Percentiles rank a stretch among this genome's conserved stretches.
These are phyloP conservation scores for Stegodyphus mimosarum DNA, from an alignment of 1,140 invertebrate genomes.

Conservation along the genomic window DNA sequence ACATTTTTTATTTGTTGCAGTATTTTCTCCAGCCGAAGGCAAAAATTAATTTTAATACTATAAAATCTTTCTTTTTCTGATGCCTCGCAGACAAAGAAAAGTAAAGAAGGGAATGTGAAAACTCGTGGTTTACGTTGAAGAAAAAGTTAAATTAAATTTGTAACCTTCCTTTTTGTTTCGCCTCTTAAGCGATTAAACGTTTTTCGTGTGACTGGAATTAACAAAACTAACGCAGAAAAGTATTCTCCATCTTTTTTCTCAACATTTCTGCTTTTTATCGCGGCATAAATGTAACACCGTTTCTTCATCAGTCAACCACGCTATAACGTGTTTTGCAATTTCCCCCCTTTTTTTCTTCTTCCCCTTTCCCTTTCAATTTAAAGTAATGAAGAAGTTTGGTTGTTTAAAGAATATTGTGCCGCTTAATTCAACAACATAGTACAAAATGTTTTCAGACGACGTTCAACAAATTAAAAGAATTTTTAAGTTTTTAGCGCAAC, in stretches of 20 bases:
- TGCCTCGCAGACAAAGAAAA: conserved; percentile 20
- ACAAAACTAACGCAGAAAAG: conserved; percentile 40
- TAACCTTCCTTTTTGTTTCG: conserved; percentile 47
- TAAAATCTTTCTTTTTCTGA: conserved; percentile 42
- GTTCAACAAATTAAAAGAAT: conserved; percentile 9
- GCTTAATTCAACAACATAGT: conserved; percentile 3
- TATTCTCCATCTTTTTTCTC: conserved; percentile 11
- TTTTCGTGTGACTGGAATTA: conserved; percentile 56
- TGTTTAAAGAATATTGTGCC: conserved; percentile 50
- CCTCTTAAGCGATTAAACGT: conserved; percentile 43
- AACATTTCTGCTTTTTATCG: conserved; percentile 47
- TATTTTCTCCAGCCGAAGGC: neutral
- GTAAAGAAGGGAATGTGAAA: conserved; percentile 12
- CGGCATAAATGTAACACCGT: conserved; percentile 21
- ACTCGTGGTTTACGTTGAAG: conserved; percentile 32
- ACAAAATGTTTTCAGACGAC: conserved; percentile 3
- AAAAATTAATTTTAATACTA: conserved; percentile 51
- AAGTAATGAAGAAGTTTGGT: conserved; percentile 57
- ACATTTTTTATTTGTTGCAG: conserved; percentile 8
- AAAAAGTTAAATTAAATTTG: conserved; percentile 58
- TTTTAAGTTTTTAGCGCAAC: conserved; percentile 15
- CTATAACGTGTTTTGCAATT: conserved; percentile 51
- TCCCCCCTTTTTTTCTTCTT: conserved; percentile 6
- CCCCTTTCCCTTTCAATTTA: conserved; percentile 46
- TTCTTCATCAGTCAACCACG: conserved; percentile 53